Evolutionary conservation across 2,888 invertebrate genomes (phyloP).

Genomic region (Ophioninae sp.): DNA sequence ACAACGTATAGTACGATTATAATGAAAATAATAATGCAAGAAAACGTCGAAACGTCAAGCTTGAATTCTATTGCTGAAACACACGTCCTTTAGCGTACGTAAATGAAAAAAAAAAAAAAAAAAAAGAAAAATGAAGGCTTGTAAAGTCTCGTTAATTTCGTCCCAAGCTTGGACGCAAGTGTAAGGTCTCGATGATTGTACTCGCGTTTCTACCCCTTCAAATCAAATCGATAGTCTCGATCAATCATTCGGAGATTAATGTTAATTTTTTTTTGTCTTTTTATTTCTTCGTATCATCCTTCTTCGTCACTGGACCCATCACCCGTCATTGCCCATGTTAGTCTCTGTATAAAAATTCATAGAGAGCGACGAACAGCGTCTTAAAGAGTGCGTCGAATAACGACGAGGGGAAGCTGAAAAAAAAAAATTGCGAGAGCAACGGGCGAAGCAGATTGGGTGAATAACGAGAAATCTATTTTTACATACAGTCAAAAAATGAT

Average conservation of each 20-base stretch:
- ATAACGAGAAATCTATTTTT: slow-evolving; percentile 75
- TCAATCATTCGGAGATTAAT: slow-evolving; percentile 20
- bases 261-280: slow-evolving; percentile 13
- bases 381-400: slow-evolving; percentile 17
- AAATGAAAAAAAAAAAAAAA: slow-evolving; percentile 45
- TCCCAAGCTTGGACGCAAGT: slow-evolving; percentile 38
- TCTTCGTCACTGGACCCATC: slow-evolving; percentile 15
- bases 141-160: slow-evolving; percentile 8
- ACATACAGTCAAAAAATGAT: slow-evolving; percentile 71
- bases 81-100: slow-evolving; percentile 57
- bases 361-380: slow-evolving; percentile 32
- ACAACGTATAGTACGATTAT: neutral
- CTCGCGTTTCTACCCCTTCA: slow-evolving; percentile 66
- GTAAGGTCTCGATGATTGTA: slow-evolving; percentile 52
- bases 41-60: slow-evolving; percentile 45
- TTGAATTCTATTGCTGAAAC: slow-evolving; percentile 40
- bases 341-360: slow-evolving; percentile 45
- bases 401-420: slow-evolving; percentile 19
- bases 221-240: slow-evolving; percentile 42
- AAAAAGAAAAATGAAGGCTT: slow-evolving; percentile 29
- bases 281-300: neutral
- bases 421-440: slow-evolving; percentile 52
- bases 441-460: slow-evolving; percentile 63
- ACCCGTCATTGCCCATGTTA: slow-evolving; percentile 45
- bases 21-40: slow-evolving; percentile 31